Conservation (phyloP, 2,888 invertebrate species). For the Tetragonisca angustula region DNA sequence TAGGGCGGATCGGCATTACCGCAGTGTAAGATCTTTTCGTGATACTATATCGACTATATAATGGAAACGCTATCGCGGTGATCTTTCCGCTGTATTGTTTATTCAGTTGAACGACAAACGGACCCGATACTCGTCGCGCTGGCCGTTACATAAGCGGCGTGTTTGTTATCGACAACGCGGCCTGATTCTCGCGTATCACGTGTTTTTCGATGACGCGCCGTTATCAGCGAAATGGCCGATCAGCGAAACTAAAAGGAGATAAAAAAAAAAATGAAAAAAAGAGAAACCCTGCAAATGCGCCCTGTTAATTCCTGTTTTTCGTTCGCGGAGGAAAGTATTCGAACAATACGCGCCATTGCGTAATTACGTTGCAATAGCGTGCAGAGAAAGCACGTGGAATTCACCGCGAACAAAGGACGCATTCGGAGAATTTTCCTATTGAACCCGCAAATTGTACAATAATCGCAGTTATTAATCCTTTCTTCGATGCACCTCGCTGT, state of each 20-base stretch:
- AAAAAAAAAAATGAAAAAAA: neutral
- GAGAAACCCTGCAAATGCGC: neutral
- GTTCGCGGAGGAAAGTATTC: neutral
- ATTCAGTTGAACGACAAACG: constrained; percentile 12
- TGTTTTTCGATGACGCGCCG: neutral
- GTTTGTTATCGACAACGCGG: constrained; percentile 22
- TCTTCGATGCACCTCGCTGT: neutral
- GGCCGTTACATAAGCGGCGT: constrained; percentile 18
- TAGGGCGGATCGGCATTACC: neutral
- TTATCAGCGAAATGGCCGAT: neutral
- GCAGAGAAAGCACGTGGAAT: neutral
- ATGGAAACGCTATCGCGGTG: neutral
- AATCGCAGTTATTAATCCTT: neutral
- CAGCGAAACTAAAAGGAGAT: neutral
- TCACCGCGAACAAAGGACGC: neutral
- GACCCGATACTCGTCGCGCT: neutral
- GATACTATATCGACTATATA: neutral
- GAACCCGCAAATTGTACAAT: neutral
- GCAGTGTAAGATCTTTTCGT: neutral
- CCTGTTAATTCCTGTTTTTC: neutral
- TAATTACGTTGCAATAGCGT: neutral
- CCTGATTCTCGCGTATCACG: neutral
- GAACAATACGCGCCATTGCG: neutral
- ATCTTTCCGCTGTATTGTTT: constrained; percentile 27
- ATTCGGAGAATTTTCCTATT: neutral